Percentiles rank a stretch among this genome's conserved stretches.
Conservation (phyloP, 2,113 vertebrate species). For the Gallinago paraguaiae region DNA sequence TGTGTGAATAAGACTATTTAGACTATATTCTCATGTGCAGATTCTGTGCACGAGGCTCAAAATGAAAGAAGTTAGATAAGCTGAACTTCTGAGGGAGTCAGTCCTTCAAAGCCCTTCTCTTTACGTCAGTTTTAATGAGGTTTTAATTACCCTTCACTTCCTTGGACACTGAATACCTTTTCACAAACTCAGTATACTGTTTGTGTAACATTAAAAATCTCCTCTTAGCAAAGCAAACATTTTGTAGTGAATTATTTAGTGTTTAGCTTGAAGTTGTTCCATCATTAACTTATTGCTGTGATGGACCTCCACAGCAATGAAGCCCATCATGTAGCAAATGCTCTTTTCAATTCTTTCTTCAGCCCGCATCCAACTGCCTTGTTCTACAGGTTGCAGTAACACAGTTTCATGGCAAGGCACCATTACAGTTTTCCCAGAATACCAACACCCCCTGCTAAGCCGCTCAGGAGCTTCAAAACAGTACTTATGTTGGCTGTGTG, state of each 20-base stretch:
- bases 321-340: background rate
- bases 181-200: background rate
- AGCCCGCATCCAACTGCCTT: background rate
- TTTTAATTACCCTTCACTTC: background rate
- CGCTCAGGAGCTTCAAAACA: background rate
- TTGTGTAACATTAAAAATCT: background rate
- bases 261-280: background rate
- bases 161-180: background rate
- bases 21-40: background rate
- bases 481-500: background rate
- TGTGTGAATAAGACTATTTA: background rate
- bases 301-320: background rate
- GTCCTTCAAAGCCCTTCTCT: background rate
- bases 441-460: background rate
- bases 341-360: background rate
- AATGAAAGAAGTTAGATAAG: background rate
- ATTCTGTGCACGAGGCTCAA: background rate
- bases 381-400: background rate
- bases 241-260: background rate
- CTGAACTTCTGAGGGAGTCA: background rate
- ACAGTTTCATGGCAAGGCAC: background rate
- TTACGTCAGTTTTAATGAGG: background rate
- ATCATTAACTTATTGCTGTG: background rate
- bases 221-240: background rate
- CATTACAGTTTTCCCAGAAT: background rate